Base-by-base conservation (phyloP, 2,888 invertebrate genomes). In the Rhimphoctona megacephalus region DNA sequence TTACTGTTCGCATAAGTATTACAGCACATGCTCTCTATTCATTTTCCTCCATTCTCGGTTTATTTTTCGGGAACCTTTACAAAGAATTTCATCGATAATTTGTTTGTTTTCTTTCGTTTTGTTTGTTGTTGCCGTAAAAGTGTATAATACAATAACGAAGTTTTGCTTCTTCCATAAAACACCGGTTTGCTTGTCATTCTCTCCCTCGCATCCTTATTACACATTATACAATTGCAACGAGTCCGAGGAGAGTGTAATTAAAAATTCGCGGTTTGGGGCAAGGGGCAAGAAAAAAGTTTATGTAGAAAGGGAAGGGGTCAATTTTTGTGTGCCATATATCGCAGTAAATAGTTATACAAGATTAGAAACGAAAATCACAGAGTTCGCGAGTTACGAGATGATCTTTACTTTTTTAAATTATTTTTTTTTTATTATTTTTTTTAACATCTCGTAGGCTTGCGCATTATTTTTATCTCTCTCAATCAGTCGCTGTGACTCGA, bases 291-390 rank as follows among this genome's bases (percentile, higher is more conserved):
- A 46, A 72, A 52, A n/a, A 49, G 49, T 25, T 66, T 64, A 33
- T 39, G 43, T 25, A 46, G 33, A 46, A 61, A 5, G 25, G 52
- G 57, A 39, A 46, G 25, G 30, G 61, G 30, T 17, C 30, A 25
- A 73, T 46, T 6, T 30, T n/a, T 66, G 74, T 81, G 74, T 80
- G 82, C 76, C 36, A 57, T 73, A 64, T 79, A 67, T 70, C 36
- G 36, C 66, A 83, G 78, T 81, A 69, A 81, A 84, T 74, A 85
- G 70, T 81, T 73, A 76, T 78, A 81, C 77, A 80, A 88, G 84
- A 88, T 88, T 85, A 85, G 72, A 88, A 89, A 89, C 85, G 87
- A 87, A 90, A 90, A 91, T 91, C 90, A 90, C 91, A 90, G 90
- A 90, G 89, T 90, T 90, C 90, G 89, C 89, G 89, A 88, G 88